Conservation (phyloP, 2,888 invertebrate genomes). For the Cryptocheilus praepositus region DNA sequence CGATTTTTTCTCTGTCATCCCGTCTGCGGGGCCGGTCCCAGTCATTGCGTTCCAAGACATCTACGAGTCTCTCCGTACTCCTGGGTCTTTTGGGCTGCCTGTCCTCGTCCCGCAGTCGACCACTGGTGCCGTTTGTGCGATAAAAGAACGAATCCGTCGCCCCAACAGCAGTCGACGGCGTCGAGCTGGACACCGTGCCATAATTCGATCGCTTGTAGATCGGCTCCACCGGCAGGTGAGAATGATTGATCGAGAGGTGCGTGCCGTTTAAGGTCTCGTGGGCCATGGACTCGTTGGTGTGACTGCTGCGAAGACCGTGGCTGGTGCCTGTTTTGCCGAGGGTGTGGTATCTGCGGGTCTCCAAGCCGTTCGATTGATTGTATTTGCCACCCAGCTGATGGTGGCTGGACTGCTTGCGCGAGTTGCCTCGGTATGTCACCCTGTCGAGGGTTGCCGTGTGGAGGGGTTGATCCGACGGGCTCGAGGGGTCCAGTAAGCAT, state of each 20-base stretch:
- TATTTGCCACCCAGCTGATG: constrained; percentile 60
- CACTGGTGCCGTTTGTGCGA: constrained; percentile 61
- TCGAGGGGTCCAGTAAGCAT: constrained; percentile 23
- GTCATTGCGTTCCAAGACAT: constrained; percentile 57
- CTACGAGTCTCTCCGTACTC: constrained; percentile 67
- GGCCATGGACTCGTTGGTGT: constrained; percentile 13
- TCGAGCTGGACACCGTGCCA: constrained; percentile 9
- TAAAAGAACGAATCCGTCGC: constrained; percentile 60
- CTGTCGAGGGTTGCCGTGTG: constrained; percentile 70
- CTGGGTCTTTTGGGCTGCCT: constrained; percentile 64
- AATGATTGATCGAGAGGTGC: constrained; percentile 46
- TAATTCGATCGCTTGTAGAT: constrained; percentile 54
- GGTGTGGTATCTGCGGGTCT: constrained; percentile 66
- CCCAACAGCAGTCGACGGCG: too few species aligned
- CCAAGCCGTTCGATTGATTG: constrained; percentile 60
- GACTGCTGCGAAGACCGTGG: constrained; percentile 42
- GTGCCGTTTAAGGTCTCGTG: constrained; percentile 56
- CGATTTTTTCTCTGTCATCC: constrained; percentile 18
- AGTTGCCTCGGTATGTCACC: constrained; percentile 63
- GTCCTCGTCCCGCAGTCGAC: constrained; percentile 44
- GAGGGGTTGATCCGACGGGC: constrained; percentile 51
- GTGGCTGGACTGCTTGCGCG: constrained; percentile 51
- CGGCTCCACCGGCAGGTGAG: constrained; percentile 49
- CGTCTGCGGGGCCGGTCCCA: constrained; percentile 44
- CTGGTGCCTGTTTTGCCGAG: constrained; percentile 55